Evolutionary conservation across 2,888 invertebrate genomes (phyloP).

Genomic region (Seira ritae): DNA sequence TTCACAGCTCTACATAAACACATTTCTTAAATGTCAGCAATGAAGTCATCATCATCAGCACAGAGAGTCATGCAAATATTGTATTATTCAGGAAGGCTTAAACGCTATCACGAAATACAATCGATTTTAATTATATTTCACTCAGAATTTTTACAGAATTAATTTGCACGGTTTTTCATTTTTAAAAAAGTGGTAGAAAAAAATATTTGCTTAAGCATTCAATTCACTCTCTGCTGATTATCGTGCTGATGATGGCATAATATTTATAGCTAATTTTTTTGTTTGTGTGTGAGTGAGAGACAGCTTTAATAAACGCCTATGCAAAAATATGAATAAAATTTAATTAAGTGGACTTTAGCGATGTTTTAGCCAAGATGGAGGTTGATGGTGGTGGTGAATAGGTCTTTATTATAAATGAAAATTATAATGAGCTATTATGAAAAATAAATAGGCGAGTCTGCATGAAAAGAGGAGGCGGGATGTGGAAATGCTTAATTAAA

Average conservation of each 20-base stretch:
- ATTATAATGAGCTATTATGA: slow-evolving; percentile 40
- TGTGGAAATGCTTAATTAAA: slow-evolving; percentile 11
- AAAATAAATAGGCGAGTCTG: slow-evolving; percentile 24
- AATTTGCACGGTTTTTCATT: slow-evolving; percentile 26
- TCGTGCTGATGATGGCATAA: no score
- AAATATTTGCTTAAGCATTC: background rate
- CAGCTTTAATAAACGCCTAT: background rate
- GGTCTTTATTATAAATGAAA: slow-evolving; percentile 28
- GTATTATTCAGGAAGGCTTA: background rate
- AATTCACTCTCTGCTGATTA: no score
- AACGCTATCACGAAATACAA: slow-evolving; percentile 30
- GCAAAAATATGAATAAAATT: background rate
- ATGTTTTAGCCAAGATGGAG: slow-evolving; percentile 23
- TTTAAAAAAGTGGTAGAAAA: slow-evolving; percentile 1
- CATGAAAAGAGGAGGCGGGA: slow-evolving; percentile 13
- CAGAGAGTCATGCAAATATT: background rate
- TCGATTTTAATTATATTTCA: slow-evolving; percentile 41
- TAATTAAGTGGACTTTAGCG: background rate
- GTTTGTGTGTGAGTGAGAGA: background rate
- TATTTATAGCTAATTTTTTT: no score
- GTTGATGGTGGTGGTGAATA: background rate
- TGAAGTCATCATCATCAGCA: background rate
- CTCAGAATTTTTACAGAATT: slow-evolving; percentile 26
- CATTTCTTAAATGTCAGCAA: background rate
- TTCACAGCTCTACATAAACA: background rate